A percentile compares a stretch with the other conserved stretches of the same genome.
These are phyloP conservation scores for Eunapius fragilis DNA, from an alignment of 37 sponge, comb jelly and placozoan species.

Conservation along the genomic window DNA sequence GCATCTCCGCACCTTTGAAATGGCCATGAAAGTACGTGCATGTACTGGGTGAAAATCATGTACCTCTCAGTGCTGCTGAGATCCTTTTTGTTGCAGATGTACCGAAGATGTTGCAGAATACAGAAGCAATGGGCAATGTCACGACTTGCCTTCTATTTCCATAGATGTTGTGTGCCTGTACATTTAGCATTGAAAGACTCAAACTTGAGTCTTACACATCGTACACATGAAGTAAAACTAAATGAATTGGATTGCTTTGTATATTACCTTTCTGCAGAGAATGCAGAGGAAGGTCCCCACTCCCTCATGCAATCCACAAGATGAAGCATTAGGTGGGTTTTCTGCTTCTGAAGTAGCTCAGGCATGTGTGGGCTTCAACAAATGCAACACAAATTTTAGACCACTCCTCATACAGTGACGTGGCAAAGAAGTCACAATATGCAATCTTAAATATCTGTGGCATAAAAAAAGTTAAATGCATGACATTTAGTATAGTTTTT, in stretches of 20 bases:
- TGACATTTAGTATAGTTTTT: too few relatives aligned
- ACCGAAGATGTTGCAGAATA: slow-evolving; percentile 17
- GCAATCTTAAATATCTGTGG: slow-evolving; percentile 29
- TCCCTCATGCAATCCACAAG: slow-evolving; percentile 36
- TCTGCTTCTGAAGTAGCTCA: slow-evolving; percentile 10
- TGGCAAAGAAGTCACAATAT: slow-evolving; percentile 2
- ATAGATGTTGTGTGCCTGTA: slow-evolving; percentile 33
- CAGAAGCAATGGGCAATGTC: slow-evolving; percentile 34
- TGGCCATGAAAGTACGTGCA: too few relatives aligned
- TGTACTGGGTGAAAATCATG: too few relatives aligned
- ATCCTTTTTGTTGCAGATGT: slow-evolving; percentile 4
- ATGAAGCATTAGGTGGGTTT: slow-evolving; percentile 49
- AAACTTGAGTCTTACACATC: slow-evolving; percentile 41
- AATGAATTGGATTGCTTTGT: background rate
- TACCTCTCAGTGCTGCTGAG: background rate
- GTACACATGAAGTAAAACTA: background rate
- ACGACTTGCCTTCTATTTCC: slow-evolving; percentile 46
- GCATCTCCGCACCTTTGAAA: background rate
- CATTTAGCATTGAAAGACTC: slow-evolving; percentile 38
- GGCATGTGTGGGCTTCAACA: slow-evolving; percentile 15
- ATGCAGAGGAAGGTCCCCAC: slow-evolving; percentile 42
- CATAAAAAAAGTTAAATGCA: too few relatives aligned
- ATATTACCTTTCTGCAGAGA: slow-evolving; percentile 48
- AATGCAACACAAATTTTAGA: slow-evolving; percentile 4
- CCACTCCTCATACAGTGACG: background rate